phyloP scores from a whole-genome alignment of 2,888 invertebrate genomes.

The Xestia rhomboidea region DNA sequence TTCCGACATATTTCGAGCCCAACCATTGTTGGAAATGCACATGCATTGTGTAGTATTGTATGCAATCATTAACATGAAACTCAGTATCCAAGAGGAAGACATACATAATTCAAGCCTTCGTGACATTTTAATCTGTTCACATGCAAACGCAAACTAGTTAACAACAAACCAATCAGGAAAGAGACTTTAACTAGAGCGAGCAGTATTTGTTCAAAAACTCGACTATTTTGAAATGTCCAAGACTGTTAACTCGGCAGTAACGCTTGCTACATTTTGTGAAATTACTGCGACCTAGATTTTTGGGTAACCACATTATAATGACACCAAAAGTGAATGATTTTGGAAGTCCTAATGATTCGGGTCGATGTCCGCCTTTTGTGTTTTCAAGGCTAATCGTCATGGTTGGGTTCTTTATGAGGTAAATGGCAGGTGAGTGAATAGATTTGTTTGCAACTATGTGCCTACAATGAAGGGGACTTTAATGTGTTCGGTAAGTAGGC shows the following conservation, averaged over 20 bases:
- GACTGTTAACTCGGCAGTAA: slow-evolving; percentile 59
- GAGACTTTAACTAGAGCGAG: slow-evolving; percentile 51
- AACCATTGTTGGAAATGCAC: slow-evolving; percentile 26
- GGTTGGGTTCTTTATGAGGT: slow-evolving; percentile 49
- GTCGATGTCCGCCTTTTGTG: slow-evolving; percentile 52
- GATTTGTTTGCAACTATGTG: slow-evolving; percentile 29
- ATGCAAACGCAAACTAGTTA: slow-evolving; percentile 57
- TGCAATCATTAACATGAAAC: slow-evolving; percentile 24
- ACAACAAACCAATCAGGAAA: slow-evolving; percentile 47
- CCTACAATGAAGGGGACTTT: slow-evolving; percentile 32
- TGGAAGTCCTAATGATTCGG: slow-evolving; percentile 48
- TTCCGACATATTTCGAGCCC: slow-evolving; percentile 26
- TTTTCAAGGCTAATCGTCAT: slow-evolving; percentile 54
- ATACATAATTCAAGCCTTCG: slow-evolving; percentile 25
- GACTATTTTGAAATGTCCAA: slow-evolving; percentile 47
- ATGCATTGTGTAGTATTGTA: slow-evolving; percentile 25
- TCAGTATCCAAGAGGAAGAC: slow-evolving; percentile 39
- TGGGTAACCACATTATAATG: slow-evolving; percentile 58
- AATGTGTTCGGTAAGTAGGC: slow-evolving; percentile 4
- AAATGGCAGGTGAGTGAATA: slow-evolving; percentile 42
- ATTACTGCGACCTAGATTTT: slow-evolving; percentile 69
- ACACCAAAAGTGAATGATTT: slow-evolving; percentile 58
- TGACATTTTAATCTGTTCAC: slow-evolving; percentile 53
- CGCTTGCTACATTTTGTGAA: slow-evolving; percentile 71
- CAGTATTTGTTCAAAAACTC: slow-evolving; percentile 49